phyloP scores from a whole-genome alignment of 1,140 invertebrate species.

The Rhynchophorus ferrugineus region DNA sequence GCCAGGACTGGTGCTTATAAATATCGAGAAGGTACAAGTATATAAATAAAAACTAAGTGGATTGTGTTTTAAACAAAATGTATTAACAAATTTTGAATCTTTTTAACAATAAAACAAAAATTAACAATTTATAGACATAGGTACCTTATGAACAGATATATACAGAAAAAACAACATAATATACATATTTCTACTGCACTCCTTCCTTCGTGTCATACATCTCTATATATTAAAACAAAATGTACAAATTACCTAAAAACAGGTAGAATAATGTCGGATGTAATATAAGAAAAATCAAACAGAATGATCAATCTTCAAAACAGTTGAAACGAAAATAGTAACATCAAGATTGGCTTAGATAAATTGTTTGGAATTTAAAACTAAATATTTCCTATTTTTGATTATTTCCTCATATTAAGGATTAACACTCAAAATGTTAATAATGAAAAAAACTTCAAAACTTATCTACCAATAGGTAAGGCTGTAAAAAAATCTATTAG shows the following conservation, averaged over 20 bases:
- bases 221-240: neutral
- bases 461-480: too few relatives aligned
- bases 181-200: slow-evolving; percentile 1
- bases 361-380: too few relatives aligned
- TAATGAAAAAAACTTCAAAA: too few relatives aligned
- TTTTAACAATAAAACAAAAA: slow-evolving; percentile 25
- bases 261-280: slow-evolving; percentile 15
- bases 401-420: too few relatives aligned
- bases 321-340: too few relatives aligned
- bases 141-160: slow-evolving; percentile 5
- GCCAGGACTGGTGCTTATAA: too few relatives aligned
- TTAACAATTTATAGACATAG: slow-evolving; percentile 21
- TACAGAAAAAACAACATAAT: neutral
- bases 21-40: too few relatives aligned
- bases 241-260: slow-evolving; percentile 16
- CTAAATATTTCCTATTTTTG: too few relatives aligned
- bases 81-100: slow-evolving; percentile 25
- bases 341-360: too few relatives aligned
- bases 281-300: slow-evolving; percentile 14
- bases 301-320: slow-evolving; percentile 13
- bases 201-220: neutral
- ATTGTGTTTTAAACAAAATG: slow-evolving; percentile 60
- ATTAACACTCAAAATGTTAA: too few relatives aligned
- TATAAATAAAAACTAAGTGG: slow-evolving; percentile 92
- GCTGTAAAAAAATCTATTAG: too few relatives aligned